Base-by-base conservation (phyloP, 2,888 invertebrate genomes). In the Tromatobia lineatoria region DNA sequence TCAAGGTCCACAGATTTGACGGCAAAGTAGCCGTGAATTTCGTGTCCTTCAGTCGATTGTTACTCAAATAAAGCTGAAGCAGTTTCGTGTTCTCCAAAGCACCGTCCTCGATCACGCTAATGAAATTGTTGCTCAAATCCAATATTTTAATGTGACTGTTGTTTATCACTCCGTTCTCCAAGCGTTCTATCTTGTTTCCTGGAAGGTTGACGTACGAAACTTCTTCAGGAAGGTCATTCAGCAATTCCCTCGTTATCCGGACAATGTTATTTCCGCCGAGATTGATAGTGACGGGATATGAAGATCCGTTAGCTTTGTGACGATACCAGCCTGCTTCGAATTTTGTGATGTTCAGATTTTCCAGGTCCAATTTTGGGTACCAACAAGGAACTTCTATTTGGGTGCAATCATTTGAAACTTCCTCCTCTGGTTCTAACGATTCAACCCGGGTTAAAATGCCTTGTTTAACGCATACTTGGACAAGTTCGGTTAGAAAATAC, bases 51-150 rank as follows among this genome's bases (percentile, higher is more conserved):
- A 91, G 64, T 3, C 83, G 83, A 73, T 91, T 91, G 0, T 75
- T 83, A 0, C 73, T 45, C 0, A 90, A 50, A 15, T 82, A 87
- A 3, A 91, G 85, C 6, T 85, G 85, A 1, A 78, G 82, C 38
- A 93, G 87, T 29, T 92, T 92, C 0, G 94, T 90, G 3, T 91
- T 91, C 20, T 87, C 76, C 18, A 94, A 93, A n/a, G 93, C 91
- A 66, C 90, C 91, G 0, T 89, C 86, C 79, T 94, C 93, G 20
- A 94, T 89, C 18, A 89, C 88, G 7, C 91, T 90, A 38, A 94
- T 91, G 11, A 88, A 82, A 82, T 94, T 94, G 66, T 90, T 88
- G 4, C 89, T 90, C n/a, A 94, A 87, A 80, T 92, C 92, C 57
- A 95, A 85, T 13, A 90, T 86, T 85, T 91, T 93, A 38, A 94